Evolutionary conservation across 2,888 invertebrate species (phyloP).

Genomic region (Elegia similella): DNA sequence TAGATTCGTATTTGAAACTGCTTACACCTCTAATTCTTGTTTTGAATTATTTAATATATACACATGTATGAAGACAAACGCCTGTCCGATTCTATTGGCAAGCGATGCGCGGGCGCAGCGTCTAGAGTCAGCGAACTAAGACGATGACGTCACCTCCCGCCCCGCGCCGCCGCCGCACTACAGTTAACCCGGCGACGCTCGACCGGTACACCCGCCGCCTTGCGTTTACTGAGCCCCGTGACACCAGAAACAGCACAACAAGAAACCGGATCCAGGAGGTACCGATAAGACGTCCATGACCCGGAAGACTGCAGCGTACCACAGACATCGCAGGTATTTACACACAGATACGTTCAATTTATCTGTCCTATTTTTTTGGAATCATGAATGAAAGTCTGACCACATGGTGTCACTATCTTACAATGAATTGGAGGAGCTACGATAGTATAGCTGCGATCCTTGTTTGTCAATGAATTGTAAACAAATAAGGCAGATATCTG

Average conservation of each 20-base stretch:
- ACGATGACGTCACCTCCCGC: constrained; percentile 25
- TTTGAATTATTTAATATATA: too few species aligned
- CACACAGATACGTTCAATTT: neutral
- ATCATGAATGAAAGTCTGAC: neutral
- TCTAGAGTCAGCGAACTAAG: constrained; percentile 9
- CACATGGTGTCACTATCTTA: neutral
- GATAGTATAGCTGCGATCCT: neutral
- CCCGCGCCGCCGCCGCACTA: constrained; percentile 19
- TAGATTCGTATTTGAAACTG: too few species aligned
- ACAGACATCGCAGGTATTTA: neutral
- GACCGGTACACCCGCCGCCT: constrained; percentile 4
- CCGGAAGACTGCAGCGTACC: neutral
- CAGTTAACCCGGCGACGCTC: constrained; percentile 24
- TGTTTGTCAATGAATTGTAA: neutral
- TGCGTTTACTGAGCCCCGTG: neutral
- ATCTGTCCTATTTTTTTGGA: neutral
- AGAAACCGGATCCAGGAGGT: neutral
- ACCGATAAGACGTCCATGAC: neutral
- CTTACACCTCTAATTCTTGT: too few species aligned
- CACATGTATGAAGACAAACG: neutral
- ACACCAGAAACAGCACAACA: neutral
- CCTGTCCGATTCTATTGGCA: neutral
- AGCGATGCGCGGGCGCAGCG: constrained; percentile 9
- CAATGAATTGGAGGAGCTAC: neutral
- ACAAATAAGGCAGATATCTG: neutral